Base-by-base conservation (phyloP, 2,797 vertebrate genomes). In the Sebastes taczanowskii region DNA sequence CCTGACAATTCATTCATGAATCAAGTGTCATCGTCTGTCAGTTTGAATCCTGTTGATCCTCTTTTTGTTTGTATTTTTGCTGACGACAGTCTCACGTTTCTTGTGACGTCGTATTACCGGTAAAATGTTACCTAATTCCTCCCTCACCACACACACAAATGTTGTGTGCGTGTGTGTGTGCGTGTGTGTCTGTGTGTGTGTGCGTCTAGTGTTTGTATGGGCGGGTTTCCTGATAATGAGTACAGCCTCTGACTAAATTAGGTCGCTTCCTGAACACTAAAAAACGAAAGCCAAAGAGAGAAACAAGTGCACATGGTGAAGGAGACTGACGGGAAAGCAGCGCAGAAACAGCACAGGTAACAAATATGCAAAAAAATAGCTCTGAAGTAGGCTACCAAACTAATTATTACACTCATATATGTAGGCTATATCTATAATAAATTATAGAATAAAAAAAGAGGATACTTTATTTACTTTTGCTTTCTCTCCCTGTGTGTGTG, bases 231-330 rank as follows among this genome's bases (percentile, higher is more conserved):
- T 53, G 60, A 49, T 7, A 32, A n/a, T 25, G 20, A 69, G 68
- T 27, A 29, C n/a, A 53, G 66, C 58, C 69, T 18, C 42, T 53
- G 20, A 75, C 59, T 71, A 77, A 86, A 77, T 35, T 9, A 63
- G 59, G 11, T 49, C 23, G 32, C 59, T 88, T 91, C 86, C 91
- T 90, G 66, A 52, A 65, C 25, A 7, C 20, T 38, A 14, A 71
- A 89, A 85, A 91, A 6, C 77, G 91, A 92, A 91, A 93, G 87
- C 82, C 59, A 70, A 2, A 64, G 53, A 72, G 83, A 10, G 71
- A 77, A 82, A 69, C 80, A 84, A 35, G 72, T 23, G 75, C 89
- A 90, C 83, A 81, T 88, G 91, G 67, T 86, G 35, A 38, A n/a
- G 23, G 52, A 66, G 11, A 71, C 61, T 7, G 63, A 85, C 63